Conservation (phyloP, 2,113 vertebrate species). For the Nothocercus julius region DNA sequence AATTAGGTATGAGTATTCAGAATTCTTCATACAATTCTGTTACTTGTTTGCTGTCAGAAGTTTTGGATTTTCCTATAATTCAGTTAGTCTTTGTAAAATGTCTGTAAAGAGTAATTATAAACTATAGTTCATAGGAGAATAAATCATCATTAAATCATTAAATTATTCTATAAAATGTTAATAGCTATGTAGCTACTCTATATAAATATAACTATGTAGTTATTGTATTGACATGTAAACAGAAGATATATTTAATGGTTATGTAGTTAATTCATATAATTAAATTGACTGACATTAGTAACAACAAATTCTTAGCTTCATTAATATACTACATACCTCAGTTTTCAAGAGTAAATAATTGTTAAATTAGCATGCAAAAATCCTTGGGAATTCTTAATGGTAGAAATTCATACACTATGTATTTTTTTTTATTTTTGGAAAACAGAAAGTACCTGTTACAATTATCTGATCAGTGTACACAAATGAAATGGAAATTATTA, state of each 20-base stretch:
- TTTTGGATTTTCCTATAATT: not conserved
- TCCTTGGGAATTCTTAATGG: not conserved
- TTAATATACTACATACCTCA: not conserved
- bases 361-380: not conserved
- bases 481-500: not conserved
- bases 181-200: not conserved
- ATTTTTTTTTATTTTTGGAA: not conserved
- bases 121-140: not conserved
- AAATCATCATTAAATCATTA: not conserved
- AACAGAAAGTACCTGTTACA: not conserved
- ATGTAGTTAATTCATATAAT: not conserved
- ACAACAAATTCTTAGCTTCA: not conserved
- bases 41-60: not conserved
- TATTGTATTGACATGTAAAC: not conserved
- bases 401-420: not conserved
- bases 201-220: not conserved
- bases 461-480: not conserved
- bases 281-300: not conserved
- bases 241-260: not conserved
- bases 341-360: not conserved
- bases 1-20: not conserved
- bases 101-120: not conserved
- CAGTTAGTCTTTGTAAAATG: not conserved
- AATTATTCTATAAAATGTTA: not conserved
- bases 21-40: not conserved